Percentiles rank a stretch among this genome's conserved stretches.
Evolutionary conservation across 1,140 invertebrate species (phyloP).

Genomic region (Drosophila ironensis): DNA sequence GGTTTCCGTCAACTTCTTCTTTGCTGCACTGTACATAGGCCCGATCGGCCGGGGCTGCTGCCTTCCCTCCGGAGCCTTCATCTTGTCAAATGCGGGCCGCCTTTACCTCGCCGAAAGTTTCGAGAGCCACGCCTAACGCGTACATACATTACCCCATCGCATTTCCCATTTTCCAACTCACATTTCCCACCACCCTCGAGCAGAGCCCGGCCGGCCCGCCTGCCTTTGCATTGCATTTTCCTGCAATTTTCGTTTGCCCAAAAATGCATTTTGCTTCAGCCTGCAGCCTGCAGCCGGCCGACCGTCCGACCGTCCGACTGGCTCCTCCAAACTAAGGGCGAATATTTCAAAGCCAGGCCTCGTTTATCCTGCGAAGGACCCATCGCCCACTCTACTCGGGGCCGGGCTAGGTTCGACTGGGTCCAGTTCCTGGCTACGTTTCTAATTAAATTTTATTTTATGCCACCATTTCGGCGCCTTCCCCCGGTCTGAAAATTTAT

Average conservation of each 20-base stretch:
- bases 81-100: constrained; percentile 58
- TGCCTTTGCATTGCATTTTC: constrained; percentile 48
- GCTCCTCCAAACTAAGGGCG: constrained; percentile 18
- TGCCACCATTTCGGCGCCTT: constrained; percentile 78
- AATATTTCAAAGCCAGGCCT: constrained; percentile 69
- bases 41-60: background rate
- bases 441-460: constrained; percentile 81
- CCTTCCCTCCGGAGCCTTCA: constrained; percentile 2
- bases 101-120: constrained; percentile 48
- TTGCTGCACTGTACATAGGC: constrained; percentile 58
- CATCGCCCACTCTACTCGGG: background rate
- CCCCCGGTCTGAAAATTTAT: constrained; percentile 59
- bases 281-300: constrained; percentile 16
- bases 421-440: constrained; percentile 63
- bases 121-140: constrained; percentile 67
- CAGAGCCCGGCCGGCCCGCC: too few species aligned
- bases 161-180: constrained; percentile 13
- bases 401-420: constrained; percentile 1
- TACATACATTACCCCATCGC: constrained; percentile 26
- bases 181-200: background rate
- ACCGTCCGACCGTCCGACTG: too few species aligned
- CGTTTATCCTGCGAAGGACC: constrained; percentile 32
- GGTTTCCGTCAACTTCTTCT: constrained; percentile 69
- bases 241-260: constrained; percentile 59
- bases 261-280: constrained; percentile 62